A percentile compares a stretch with the other conserved stretches of the same genome.
Evolutionary conservation across 1,140 invertebrate genomes (phyloP).

Genomic region (Drosophila auraria): DNA sequence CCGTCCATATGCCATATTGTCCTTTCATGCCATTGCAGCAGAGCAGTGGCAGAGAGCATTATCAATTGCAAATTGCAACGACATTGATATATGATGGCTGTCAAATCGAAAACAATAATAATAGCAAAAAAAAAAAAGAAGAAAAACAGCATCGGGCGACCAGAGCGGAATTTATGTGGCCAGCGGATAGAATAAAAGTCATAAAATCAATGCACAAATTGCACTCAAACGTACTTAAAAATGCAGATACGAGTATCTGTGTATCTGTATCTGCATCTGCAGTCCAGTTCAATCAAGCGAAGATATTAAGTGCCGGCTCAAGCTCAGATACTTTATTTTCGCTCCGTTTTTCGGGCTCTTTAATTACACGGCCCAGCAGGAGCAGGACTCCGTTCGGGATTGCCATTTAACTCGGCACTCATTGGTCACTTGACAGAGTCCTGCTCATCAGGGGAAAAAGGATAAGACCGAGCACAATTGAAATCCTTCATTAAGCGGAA

Average conservation of each 20-base stretch:
- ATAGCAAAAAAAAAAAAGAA: slow-evolving; percentile 5
- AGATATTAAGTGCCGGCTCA: slow-evolving; percentile 1
- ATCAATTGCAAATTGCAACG: slow-evolving; percentile 61
- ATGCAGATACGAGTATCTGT: slow-evolving; percentile 22
- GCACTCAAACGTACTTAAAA: slow-evolving; percentile 37
- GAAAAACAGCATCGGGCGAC: neutral
- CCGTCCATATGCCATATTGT: slow-evolving; percentile 17
- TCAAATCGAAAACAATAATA: slow-evolving; percentile 22
- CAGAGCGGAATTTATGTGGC: slow-evolving; percentile 31
- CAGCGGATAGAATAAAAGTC: slow-evolving; percentile 53
- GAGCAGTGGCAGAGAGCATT: slow-evolving; percentile 18
- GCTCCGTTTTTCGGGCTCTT: neutral
- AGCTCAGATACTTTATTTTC: slow-evolving; percentile 4
- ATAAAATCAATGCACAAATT: slow-evolving; percentile 60
- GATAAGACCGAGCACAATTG: slow-evolving; percentile 7
- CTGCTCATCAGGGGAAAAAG: neutral
- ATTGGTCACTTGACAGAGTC: slow-evolving; percentile 25
- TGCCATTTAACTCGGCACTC: slow-evolving; percentile 24
- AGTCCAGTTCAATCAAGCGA: slow-evolving; percentile 11
- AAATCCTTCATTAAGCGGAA: slow-evolving; percentile 59
- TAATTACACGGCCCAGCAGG: slow-evolving; percentile 15
- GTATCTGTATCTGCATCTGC: slow-evolving; percentile 14
- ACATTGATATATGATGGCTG: slow-evolving; percentile 55
- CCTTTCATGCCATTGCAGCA: slow-evolving; percentile 21
- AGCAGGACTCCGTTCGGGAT: neutral